Base-by-base conservation (phyloP, 2,113 vertebrate genomes). In the Syngnathoides biaculeatus region DNA sequence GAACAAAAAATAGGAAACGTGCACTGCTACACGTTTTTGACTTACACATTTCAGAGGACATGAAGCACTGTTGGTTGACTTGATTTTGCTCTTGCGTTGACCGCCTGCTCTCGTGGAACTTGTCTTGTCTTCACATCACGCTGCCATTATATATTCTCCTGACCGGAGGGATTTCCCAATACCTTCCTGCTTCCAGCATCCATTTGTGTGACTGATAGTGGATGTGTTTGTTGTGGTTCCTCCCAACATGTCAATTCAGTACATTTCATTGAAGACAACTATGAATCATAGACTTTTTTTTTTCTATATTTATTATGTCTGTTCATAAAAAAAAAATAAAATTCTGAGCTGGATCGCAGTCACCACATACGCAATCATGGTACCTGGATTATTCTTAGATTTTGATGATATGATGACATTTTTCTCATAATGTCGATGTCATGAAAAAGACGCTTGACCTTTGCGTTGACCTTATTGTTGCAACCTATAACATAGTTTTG, bases 131-230 rank as follows among this genome's bases (percentile, higher is more conserved):
- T 20, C 19, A 50, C 7, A 4, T 38, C 24, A 13, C 6, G 27
- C 57, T 22, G 65, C 30, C 73, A 60, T 81, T 86, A 80, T 89
- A 89, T 86, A 86, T 67, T 66, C 35, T 71, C 38, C 64, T 75
- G 64, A 19, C 8, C 6, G 22, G 2, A 73, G 84, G 86, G 56
- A 77, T 86, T 89, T 86, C 78, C 86, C 78, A 69, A 71, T 67
- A 59, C 7, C 52, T 26, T n/a, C n/a, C 24, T 57, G 27, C 50
- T 64, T 81, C 68, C 74, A 60, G 30, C 48, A 43, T 76, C 60
- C 56, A 64, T 59, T 70, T 0, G 19, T n/a, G 35, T 39, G 9
- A 59, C 30, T n/a, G 17, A 59, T 62, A 58, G 35, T 20, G 17
- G 5, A 38, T 3, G 0, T 1, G 4, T 17, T 61, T 62, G 22